Percentiles rank a stretch among this genome's conserved stretches.
Evolutionary conservation across 2,888 invertebrate species (phyloP).

Genomic region (Caenorhabditis uteleia): DNA sequence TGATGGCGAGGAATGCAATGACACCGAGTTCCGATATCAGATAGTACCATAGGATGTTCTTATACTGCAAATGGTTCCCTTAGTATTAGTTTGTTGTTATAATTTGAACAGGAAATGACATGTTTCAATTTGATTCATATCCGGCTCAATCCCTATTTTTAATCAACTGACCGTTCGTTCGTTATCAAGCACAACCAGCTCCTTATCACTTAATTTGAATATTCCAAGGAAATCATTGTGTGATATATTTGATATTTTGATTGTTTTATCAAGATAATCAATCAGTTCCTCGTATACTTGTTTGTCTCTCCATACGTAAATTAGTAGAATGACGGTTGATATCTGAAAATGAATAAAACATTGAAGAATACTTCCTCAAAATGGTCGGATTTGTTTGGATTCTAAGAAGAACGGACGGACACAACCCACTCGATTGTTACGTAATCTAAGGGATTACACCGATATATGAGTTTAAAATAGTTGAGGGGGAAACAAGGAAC

Average conservation of each 20-base stretch:
- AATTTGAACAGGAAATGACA: no score
- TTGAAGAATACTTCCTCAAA: no score
- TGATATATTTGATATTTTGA: slow-evolving; percentile 66
- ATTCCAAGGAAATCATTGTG: slow-evolving; percentile 59
- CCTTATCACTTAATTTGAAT: slow-evolving; percentile 59
- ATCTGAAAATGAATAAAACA: slow-evolving; percentile 28
- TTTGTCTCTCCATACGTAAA: slow-evolving; percentile 56
- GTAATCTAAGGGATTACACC: no score
- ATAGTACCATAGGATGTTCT: slow-evolving; percentile 59
- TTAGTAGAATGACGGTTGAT: slow-evolving; percentile 24
- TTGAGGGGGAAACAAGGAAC: no score
- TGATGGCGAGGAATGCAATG: slow-evolving; percentile 53
- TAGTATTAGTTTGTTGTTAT: background rate
- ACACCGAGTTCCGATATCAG: slow-evolving; percentile 58
- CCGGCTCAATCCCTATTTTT: no score
- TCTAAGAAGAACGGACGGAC: no score
- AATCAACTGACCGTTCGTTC: slow-evolving; percentile 59
- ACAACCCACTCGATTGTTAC: no score
- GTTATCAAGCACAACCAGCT: slow-evolving; percentile 50
- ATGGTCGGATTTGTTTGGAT: no score
- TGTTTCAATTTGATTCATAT: no score
- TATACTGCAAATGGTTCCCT: slow-evolving; percentile 60
- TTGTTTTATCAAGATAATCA: slow-evolving; percentile 65
- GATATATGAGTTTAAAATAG: no score
- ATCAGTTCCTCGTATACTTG: slow-evolving; percentile 61